Evolutionary conservation across 2,797 vertebrate species (phyloP).

Genomic region (Sorex maritimensis): DNA sequence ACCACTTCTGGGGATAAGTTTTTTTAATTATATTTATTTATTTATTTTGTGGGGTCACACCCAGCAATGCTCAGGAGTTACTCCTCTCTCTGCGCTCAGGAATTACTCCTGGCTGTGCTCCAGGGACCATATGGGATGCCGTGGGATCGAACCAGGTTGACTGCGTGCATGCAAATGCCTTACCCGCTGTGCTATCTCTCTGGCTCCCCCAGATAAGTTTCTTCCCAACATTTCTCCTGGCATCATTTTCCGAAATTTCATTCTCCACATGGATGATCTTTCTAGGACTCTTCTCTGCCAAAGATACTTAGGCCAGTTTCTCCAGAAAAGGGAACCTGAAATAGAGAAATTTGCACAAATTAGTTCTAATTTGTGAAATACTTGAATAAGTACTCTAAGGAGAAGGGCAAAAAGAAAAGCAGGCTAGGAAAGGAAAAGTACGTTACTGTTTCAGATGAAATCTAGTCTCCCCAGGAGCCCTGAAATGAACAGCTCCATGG

Average conservation of each 20-base stretch:
- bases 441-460: neutral
- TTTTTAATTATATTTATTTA: too few species aligned
- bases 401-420: conserved; percentile 32
- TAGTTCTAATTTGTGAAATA: neutral
- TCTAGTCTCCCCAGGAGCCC: conserved; percentile 9
- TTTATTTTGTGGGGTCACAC: too few species aligned
- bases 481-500: neutral
- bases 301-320: conserved; percentile 57
- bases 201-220: neutral
- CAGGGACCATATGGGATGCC: too few species aligned
- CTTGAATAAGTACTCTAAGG: conserved; percentile 18
- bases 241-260: conserved; percentile 44
- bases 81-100: too few species aligned
- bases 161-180: too few species aligned
- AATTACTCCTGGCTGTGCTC: too few species aligned
- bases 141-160: too few species aligned
- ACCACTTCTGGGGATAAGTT: too few species aligned
- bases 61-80: too few species aligned
- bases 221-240: conserved; percentile 9
- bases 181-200: too few species aligned
- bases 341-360: conserved; percentile 20
- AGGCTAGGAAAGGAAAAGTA: conserved; percentile 18
- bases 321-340: conserved; percentile 42
- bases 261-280: conserved; percentile 32
- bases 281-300: neutral